A percentile compares a stretch with the other conserved stretches of the same genome.
Conservation (phyloP, 2,113 vertebrate genomes). For the Fregata magnificens region DNA sequence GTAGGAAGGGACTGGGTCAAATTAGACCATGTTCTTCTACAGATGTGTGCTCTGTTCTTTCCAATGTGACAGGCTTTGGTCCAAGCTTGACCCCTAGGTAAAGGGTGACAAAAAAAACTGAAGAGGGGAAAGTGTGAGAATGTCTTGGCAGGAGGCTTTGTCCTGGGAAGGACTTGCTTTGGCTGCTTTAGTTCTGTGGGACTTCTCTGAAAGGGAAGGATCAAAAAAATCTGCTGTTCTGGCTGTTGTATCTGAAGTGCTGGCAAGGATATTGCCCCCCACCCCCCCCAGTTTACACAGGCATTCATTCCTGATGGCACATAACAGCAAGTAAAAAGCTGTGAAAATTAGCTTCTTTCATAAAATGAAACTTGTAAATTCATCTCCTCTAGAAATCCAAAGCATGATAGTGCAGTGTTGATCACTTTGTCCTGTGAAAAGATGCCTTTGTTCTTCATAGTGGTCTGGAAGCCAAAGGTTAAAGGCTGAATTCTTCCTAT, state of each 20-base stretch:
- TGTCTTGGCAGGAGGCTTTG: neutral
- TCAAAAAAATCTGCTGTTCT: neutral
- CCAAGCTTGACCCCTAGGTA: neutral
- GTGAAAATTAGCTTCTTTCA: neutral
- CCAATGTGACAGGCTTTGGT: neutral
- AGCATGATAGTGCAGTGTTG: neutral
- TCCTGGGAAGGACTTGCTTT: neutral
- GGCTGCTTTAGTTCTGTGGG: neutral
- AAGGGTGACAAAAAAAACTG: neutral
- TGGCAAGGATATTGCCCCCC: neutral
- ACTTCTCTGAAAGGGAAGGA: neutral
- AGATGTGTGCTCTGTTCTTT: neutral
- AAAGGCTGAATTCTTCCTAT: conserved; percentile 15
- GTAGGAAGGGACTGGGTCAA: neutral
- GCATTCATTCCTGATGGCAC: neutral
- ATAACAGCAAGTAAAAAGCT: neutral
- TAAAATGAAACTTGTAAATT: neutral
- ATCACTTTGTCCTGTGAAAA: neutral
- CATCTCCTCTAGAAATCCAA: neutral
- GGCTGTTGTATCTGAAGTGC: neutral
- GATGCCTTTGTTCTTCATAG: neutral
- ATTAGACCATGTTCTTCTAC: neutral
- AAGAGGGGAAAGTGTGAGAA: neutral
- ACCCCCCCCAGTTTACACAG: neutral
- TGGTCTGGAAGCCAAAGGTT: neutral